Base-by-base conservation (phyloP, 2,113 vertebrate species). In the Carassius gibelio region DNA sequence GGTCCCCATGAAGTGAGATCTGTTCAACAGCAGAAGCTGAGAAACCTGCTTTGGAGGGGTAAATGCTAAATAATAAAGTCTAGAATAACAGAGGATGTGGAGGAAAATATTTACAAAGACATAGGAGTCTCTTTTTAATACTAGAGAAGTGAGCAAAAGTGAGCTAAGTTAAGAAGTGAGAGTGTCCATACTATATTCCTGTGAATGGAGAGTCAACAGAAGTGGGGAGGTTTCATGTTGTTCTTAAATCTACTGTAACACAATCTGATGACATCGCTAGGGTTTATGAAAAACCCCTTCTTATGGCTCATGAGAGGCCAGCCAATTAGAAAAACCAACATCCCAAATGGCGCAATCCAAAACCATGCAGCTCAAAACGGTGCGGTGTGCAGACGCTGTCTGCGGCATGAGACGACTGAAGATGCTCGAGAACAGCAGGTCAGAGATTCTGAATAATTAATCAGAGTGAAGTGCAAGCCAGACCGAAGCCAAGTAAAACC, bases 41-140 rank as follows among this genome's bases (percentile, higher is more conserved):
- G 50, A 81, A 85, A 80, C 75, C 81, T 61, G 34, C 78, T 59
- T 30, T 42, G 42, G 59, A 74, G 69, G 59, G 76, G 21, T 78
- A 64, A 75, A 57, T 26, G 74, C 76, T 84, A 68, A 86, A 80
- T 64, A 66, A 30, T 30, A 69, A 55, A n/a, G 80, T 82, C 62
- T 85, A 66, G 38, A 71, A 52, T 81, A 85, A 78, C 81, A 66
- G 81, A 42, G 55, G 38, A 61, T 48, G 61, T 23, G 42, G 75
- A 80, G 74, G 66, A 78, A 80, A n/a, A 42, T 83, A 76, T 82
- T 75, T 83, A 66, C 48, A 59, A 61, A 79, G 42, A 48, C 64
- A 83, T 74, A 75, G 68, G 64, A 75, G 72, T 26, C 72, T 23
- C 21, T 23, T 50, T 45, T 50, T 30, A 30, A 75, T 48, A 26